These are phyloP conservation scores for Aleadryas rufinucha DNA, from an alignment of 2,113 vertebrate genomes.

Conservation along the genomic window DNA sequence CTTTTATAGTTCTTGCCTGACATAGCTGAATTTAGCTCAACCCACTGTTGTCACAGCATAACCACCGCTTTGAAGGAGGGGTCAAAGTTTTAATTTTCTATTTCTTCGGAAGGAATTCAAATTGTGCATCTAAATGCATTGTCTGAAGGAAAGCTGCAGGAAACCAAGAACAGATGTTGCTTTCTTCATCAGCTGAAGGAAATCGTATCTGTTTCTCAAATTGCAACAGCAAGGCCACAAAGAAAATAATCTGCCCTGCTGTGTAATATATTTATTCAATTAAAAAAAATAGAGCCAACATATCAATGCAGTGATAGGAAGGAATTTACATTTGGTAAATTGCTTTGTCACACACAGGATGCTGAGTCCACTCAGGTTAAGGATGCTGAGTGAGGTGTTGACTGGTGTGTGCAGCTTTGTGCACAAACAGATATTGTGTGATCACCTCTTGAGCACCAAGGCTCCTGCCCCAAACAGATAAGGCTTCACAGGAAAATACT, in stretches of 20 bases:
- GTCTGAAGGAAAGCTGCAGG: conserved; percentile 47
- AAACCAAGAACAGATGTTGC: conserved; percentile 53
- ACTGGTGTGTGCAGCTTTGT: not conserved
- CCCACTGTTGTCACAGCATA: conserved; percentile 74
- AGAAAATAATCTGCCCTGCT: conserved; percentile 63
- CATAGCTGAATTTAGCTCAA: conserved; percentile 71
- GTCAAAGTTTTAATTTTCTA: conserved; percentile 32
- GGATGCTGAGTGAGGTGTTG: not conserved
- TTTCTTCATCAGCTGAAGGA: conserved; percentile 47
- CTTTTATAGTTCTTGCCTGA: conserved; percentile 82
- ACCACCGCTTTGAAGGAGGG: conserved; percentile 54
- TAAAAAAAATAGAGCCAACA: conserved; percentile 16
- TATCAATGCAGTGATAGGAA: conserved; percentile 27
- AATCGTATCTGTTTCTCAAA: conserved; percentile 54
- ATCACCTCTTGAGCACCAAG: not conserved
- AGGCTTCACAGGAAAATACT: not conserved
- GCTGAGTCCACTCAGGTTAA: not conserved
- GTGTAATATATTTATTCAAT: conserved; percentile 73
- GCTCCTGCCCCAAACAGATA: not conserved
- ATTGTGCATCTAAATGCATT: not conserved
- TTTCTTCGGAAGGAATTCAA: conserved; percentile 31
- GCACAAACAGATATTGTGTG: not conserved
- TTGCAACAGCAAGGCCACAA: conserved; percentile 58
- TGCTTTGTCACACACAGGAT: not conserved
- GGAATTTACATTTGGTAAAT: not conserved